phyloP scores from a whole-genome alignment of 2,888 invertebrate genomes.

The Hermodice carunculata region DNA sequence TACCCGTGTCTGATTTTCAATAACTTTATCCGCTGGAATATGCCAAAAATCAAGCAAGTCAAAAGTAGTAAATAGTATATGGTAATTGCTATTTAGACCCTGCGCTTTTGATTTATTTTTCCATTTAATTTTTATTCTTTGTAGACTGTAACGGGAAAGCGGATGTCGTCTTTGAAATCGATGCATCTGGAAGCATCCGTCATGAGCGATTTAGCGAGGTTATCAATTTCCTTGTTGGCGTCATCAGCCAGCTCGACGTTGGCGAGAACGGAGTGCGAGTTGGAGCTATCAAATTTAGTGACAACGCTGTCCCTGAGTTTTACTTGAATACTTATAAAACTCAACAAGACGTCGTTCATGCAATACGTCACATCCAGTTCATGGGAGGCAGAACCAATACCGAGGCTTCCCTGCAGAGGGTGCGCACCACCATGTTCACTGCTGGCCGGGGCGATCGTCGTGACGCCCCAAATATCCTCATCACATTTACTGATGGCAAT shows the following conservation, averaged over 20 bases:
- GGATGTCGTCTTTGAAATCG: slow-evolving; percentile 36
- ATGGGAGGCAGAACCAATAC: slow-evolving; percentile 55
- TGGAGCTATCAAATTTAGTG: slow-evolving; percentile 33
- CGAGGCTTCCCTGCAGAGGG: slow-evolving; percentile 52
- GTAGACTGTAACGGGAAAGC: slow-evolving; percentile 31
- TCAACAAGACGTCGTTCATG: slow-evolving; percentile 48
- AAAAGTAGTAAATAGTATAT: no score
- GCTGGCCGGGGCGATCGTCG: slow-evolving; percentile 51
- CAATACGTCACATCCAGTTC: slow-evolving; percentile 54
- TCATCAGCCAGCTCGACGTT: slow-evolving; percentile 32
- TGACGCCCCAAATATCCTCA: slow-evolving; percentile 51
- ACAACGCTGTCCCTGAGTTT: slow-evolving; percentile 22
- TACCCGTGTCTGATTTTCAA: no score
- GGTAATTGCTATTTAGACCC: no score
- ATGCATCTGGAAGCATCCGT: slow-evolving; percentile 34
- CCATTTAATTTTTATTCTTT: not conserved
- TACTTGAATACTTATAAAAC: slow-evolving; percentile 35
- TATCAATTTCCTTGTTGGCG: slow-evolving; percentile 14
- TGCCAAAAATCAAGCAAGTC: no score
- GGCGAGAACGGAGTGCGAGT: slow-evolving; percentile 23
- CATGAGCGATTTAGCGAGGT: slow-evolving; percentile 27
- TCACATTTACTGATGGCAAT: slow-evolving; percentile 57
- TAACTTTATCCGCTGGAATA: no score
- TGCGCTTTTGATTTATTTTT: no score
- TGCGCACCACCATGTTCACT: slow-evolving; percentile 52